phyloP scores from a whole-genome alignment of 2,888 invertebrate genomes.

The Drosophila lacicola region DNA sequence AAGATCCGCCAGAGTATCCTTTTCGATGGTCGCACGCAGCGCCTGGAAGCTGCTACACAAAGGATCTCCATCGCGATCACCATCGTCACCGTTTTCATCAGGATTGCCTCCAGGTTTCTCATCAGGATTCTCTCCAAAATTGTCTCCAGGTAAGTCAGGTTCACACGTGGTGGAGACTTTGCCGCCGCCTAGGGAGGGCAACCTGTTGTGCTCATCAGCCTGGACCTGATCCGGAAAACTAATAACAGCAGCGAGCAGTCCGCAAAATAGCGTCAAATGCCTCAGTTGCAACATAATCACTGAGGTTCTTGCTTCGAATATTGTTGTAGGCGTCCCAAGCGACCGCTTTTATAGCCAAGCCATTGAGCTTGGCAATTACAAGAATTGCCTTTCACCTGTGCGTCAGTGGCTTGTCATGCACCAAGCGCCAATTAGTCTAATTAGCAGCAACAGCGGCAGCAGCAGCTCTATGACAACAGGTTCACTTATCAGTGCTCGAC shows the following conservation, averaged over 20 bases:
- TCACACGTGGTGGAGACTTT: conserved; percentile 9
- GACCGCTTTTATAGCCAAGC: conserved; percentile 58
- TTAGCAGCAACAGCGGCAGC: conserved; percentile 19
- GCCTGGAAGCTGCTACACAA: conserved; percentile 58
- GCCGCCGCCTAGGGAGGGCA: too few relatives aligned
- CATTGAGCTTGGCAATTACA: conserved; percentile 42
- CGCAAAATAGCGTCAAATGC: conserved; percentile 26
- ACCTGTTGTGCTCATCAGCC: too few relatives aligned
- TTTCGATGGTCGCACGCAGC: conserved; percentile 53
- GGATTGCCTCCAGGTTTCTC: too few relatives aligned
- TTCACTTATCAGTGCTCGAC: conserved; percentile 28
- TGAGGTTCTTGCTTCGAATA: conserved; percentile 20
- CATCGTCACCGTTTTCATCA: neutral
- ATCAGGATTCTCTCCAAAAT: too few relatives aligned
- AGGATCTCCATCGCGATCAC: conserved; percentile 5
- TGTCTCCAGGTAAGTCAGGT: neutral
- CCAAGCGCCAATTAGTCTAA: conserved; percentile 40
- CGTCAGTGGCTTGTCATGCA: conserved; percentile 34
- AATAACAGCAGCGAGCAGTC: conserved; percentile 22
- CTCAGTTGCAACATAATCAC: conserved; percentile 46
- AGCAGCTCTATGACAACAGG: conserved; percentile 1
- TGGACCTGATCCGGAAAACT: conserved; percentile 5
- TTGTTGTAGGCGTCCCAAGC: conserved; percentile 10
- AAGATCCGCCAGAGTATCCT: conserved; percentile 33
- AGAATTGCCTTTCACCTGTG: conserved; percentile 42